phyloP scores from a whole-genome alignment of 2,797 vertebrate genomes.

The Triplophysa bombifrons region DNA sequence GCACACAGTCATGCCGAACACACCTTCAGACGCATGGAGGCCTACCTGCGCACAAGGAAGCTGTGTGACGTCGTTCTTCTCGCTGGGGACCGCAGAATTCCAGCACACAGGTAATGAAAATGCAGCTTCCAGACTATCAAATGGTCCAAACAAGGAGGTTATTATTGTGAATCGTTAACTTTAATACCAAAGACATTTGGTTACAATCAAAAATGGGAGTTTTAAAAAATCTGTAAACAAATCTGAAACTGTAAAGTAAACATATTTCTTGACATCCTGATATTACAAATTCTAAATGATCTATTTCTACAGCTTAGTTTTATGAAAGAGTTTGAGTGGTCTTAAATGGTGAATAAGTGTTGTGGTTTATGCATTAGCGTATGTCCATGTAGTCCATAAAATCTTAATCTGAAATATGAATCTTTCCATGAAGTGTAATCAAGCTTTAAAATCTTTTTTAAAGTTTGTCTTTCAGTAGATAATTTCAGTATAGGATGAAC shows the following conservation, averaged over 20 bases:
- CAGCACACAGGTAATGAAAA: slow-evolving; percentile 89
- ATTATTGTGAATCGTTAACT: too few species aligned
- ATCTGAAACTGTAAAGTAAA: too few species aligned
- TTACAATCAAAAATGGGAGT: too few species aligned
- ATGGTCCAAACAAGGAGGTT: not conserved
- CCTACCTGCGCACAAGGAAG: slow-evolving; percentile 90
- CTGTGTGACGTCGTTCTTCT: slow-evolving; percentile 94
- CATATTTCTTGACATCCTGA: not conserved
- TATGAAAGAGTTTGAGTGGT: not conserved
- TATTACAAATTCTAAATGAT: not conserved
- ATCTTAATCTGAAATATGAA: not conserved
- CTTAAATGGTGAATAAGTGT: not conserved
- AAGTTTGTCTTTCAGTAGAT: not conserved
- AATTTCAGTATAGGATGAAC: not conserved
- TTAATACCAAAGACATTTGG: too few species aligned
- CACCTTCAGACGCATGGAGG: slow-evolving; percentile 97
- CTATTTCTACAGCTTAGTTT: not conserved
- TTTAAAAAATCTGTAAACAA: too few species aligned
- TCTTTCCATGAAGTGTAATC: not conserved
- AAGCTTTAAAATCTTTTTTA: not conserved
- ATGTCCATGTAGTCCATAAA: not conserved
- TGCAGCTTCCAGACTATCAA: slow-evolving; percentile 79
- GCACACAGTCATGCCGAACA: slow-evolving; percentile 92
- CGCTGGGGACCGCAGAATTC: slow-evolving; percentile 92
- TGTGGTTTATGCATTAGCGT: not conserved